Base-by-base conservation (phyloP, 1,140 invertebrate species). In the Drosophila kikkawai region DNA sequence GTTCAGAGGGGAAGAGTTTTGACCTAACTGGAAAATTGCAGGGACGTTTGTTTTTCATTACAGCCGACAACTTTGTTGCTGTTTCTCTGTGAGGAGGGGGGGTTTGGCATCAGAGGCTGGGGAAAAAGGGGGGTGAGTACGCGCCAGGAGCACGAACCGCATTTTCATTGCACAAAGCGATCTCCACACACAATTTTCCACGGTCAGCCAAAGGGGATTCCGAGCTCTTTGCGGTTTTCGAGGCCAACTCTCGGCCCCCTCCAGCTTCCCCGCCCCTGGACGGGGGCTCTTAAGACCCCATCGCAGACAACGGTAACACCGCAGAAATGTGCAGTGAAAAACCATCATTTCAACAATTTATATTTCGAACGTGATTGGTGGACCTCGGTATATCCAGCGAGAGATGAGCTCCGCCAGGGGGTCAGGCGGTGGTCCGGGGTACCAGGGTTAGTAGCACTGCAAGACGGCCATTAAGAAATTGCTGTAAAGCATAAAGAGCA, bases 341-440 rank as follows among this genome's bases (percentile, higher is more conserved):
- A 91, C 88, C 87, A 91, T 91, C 88, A 91, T 91, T 91, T 91
- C 83, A 90, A 91, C 88, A 91, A 91, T 91, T 91, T 91, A 91
- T 91, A 91, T 90, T 87, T 87, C 83, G 87, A 91, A 91, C 87
- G 87, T 91, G 87, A 90, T 91, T 91, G 87, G 87, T 76, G 75
- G 82, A 79, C 73, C 61, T 50, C 19, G 42, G 42, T n/a, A 17
- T 58, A 34, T 50, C 69, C 55, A 50, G 50, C n/a, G 19, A 32
- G 29, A 29, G 32, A 34, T 19, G 39, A 41, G 32, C 39, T n/a
- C 26, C 53, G 7, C 0, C 45, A 9, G 26, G 8, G 47, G 26
- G 11, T 22, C 9, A 39, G 11, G 15, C 12, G 29, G 26, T n/a
- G 29, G n/a, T 44, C 19, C 7, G 11, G 22, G 32, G 26, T 19